A percentile compares a stretch with the other conserved stretches of the same genome.
Evolutionary conservation across 2,113 vertebrate genomes (phyloP).

Genomic region (Neolamprologus kungweensis): DNA sequence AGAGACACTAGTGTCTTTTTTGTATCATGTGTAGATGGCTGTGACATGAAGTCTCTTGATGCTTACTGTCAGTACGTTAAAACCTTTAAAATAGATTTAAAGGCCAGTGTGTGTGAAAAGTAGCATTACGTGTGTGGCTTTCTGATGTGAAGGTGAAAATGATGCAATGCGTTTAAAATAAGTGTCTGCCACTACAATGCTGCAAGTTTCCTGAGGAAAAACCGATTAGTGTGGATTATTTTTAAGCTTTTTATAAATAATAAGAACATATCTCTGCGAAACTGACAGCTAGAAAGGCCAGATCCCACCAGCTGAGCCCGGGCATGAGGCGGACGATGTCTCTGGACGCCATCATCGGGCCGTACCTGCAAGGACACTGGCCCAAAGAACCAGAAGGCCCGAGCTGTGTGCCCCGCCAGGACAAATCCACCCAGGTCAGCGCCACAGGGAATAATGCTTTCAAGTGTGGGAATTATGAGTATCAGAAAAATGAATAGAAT

Average conservation of each 20-base stretch:
- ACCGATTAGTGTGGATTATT: neutral
- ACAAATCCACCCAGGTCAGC: constrained; percentile 88
- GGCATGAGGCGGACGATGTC: constrained; percentile 77
- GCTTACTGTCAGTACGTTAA: neutral
- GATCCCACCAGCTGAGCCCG: constrained; percentile 62
- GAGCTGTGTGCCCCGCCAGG: constrained; percentile 64
- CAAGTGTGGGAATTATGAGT: neutral
- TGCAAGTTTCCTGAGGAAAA: neutral
- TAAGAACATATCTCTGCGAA: neutral
- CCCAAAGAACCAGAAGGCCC: constrained; percentile 75
- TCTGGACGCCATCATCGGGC: constrained; percentile 80
- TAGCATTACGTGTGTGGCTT: neutral
- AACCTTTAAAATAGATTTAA: neutral
- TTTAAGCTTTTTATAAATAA: neutral
- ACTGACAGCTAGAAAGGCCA: constrained; percentile 64
- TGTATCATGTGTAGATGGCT: neutral
- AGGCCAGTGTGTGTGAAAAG: neutral
- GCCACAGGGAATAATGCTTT: neutral
- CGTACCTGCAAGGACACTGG: constrained; percentile 88
- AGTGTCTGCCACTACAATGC: neutral
- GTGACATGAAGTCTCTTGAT: neutral
- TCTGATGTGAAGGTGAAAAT: neutral
- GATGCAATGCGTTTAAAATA: neutral
- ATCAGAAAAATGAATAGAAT: neutral
- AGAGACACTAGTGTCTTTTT: neutral